These are phyloP conservation scores for Holothuria leucospilota DNA, from an alignment of 53 echinoderm and acorn worm species.

Conservation along the genomic window DNA sequence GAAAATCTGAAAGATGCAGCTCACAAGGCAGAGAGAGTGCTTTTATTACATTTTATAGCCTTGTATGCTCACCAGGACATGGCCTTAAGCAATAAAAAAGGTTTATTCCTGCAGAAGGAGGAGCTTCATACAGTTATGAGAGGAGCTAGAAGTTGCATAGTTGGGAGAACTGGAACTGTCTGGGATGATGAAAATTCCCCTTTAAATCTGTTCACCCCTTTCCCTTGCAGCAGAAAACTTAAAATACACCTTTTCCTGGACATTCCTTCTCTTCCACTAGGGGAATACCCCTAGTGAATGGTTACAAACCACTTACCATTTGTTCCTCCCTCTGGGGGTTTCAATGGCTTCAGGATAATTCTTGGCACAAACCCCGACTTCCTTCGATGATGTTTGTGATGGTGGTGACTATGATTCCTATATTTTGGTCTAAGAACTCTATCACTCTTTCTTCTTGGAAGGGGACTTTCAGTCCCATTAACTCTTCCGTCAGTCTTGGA, in stretches of 20 bases:
- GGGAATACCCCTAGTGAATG: background rate
- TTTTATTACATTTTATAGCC: too few species aligned
- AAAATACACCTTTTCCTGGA: background rate
- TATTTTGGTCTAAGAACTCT: conserved; percentile 41
- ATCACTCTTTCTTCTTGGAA: conserved; percentile 45
- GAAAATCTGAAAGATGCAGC: too few species aligned
- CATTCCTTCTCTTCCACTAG: background rate
- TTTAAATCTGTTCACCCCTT: too few species aligned
- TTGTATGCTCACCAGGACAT: too few species aligned
- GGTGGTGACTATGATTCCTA: conserved; percentile 17
- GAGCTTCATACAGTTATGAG: too few species aligned
- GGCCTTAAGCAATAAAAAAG: too few species aligned
- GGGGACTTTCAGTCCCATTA: conserved; percentile 31
- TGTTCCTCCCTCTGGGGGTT: conserved; percentile 67
- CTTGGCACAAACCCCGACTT: conserved; percentile 82
- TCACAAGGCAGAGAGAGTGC: too few species aligned
- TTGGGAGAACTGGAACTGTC: too few species aligned
- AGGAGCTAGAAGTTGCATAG: too few species aligned
- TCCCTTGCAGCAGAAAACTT: too few species aligned
- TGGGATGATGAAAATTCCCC: too few species aligned
- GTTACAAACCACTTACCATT: conserved; percentile 8
- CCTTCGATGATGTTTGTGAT: conserved; percentile 71
- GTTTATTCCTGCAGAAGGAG: too few species aligned
- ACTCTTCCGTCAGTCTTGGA: conserved; percentile 13
- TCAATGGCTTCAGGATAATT: conserved; percentile 91